Evolutionary conservation across 2,113 vertebrate genomes (phyloP).

Genomic region (Ptyas mucosa): DNA sequence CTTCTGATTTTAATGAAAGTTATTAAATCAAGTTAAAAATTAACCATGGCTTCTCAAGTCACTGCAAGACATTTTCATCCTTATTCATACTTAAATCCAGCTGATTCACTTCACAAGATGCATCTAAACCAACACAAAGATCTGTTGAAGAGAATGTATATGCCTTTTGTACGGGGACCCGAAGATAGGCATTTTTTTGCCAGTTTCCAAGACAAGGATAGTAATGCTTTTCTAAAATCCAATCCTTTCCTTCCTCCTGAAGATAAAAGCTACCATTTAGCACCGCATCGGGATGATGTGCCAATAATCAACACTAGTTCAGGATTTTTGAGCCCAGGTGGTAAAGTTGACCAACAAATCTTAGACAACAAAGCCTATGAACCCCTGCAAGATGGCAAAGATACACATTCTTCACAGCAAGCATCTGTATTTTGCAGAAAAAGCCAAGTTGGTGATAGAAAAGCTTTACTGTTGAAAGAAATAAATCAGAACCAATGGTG

Average conservation of each 20-base stretch:
- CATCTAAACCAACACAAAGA: not conserved
- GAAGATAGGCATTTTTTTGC: slow-evolving; percentile 44
- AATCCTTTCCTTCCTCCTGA: slow-evolving; percentile 30
- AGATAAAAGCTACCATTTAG: slow-evolving; percentile 31
- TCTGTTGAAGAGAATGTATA: slow-evolving; percentile 43
- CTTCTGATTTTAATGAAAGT: not conserved
- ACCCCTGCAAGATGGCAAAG: slow-evolving; percentile 35
- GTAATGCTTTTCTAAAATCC: slow-evolving; percentile 55
- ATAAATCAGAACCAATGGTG: slow-evolving; percentile 49
- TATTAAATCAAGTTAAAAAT: slow-evolving; percentile 2
- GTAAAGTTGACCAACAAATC: slow-evolving; percentile 59
- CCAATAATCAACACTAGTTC: slow-evolving; percentile 61
- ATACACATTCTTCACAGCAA: slow-evolving; percentile 41
- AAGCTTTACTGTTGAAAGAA: slow-evolving; percentile 43
- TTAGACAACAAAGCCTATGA: slow-evolving; percentile 50
- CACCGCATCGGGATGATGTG: slow-evolving; percentile 59
- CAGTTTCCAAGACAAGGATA: slow-evolving; percentile 57
- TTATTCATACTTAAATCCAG: not conserved
- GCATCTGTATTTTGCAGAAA: slow-evolving; percentile 33
- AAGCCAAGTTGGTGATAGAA: slow-evolving; percentile 35
- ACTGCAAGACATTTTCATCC: slow-evolving; percentile 27
- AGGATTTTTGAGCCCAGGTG: slow-evolving; percentile 65
- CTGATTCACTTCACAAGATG: slow-evolving; percentile 12
- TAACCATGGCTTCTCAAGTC: slow-evolving; percentile 1
- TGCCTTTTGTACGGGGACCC: slow-evolving; percentile 45